Percentiles rank a stretch among this genome's conserved stretches.
These are phyloP conservation scores for Phalacrocorax aristotelis DNA, from an alignment of 2,113 vertebrate genomes.

Conservation along the genomic window DNA sequence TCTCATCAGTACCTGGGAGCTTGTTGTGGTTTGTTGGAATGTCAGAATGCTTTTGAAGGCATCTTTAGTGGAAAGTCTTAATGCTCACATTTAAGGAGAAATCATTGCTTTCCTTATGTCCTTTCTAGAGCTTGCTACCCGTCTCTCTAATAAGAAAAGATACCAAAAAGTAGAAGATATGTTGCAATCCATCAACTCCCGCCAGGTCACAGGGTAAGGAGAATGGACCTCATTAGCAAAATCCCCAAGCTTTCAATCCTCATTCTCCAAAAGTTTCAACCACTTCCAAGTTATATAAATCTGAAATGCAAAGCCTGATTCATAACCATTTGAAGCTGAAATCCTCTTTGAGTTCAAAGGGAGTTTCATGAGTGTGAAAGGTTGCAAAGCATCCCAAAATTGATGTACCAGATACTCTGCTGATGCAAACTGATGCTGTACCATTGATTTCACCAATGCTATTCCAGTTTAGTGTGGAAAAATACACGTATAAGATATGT, in stretches of 20 bases:
- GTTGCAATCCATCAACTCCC: background rate
- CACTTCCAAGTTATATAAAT: background rate
- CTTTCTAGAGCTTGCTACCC: background rate
- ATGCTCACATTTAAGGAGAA: background rate
- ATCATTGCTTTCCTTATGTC: background rate
- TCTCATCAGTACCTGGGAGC: background rate
- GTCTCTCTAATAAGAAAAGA: background rate
- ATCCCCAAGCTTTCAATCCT: background rate
- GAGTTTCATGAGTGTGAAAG: background rate
- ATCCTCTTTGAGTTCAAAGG: background rate
- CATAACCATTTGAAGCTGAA: background rate
- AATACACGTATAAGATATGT: rapidly evolving
- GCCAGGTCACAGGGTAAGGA: background rate
- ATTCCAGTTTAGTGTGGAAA: background rate
- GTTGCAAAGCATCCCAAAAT: background rate
- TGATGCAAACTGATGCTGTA: background rate
- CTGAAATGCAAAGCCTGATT: background rate
- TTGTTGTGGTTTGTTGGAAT: background rate
- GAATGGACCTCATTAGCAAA: background rate
- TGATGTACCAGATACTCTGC: background rate
- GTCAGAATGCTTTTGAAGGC: background rate
- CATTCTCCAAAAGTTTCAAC: background rate
- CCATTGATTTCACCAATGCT: background rate
- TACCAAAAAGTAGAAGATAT: background rate
- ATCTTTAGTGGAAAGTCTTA: background rate